Base-by-base conservation (phyloP, 1,140 invertebrate species). In the Drosophila arawakana region DNA sequence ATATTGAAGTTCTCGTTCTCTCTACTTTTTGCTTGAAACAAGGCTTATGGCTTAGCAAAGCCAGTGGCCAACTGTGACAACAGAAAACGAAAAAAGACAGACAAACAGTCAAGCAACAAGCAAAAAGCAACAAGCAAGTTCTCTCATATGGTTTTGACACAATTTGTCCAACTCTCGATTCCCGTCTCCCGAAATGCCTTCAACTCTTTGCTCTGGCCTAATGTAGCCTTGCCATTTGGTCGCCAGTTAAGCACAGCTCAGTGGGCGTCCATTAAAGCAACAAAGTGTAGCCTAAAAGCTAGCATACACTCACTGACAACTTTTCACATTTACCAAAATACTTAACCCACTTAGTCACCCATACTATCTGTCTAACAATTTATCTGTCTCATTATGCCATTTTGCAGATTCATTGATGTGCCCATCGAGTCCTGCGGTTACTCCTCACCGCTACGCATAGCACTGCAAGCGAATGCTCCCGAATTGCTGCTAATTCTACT, bases 371-470 rank as follows among this genome's bases (percentile, higher is more conserved):
- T 47, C 41, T 34, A 80, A 55, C 54, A 47, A 50, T 47, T 58
- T 78, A 46, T 18, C 15, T 59, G 4, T 46, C 21, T 47, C 11
- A 57, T 43, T 57, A 62, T 77, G 49, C 2, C 34, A 25, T 76
- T 71, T 43, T 93, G 86, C 78, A 94, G 95, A 58, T 96, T 97
- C 80, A 95, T 96, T 73, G 96, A 97, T 90, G 94, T 97, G 3
- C 95, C 96, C 10, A 95, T 97, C 91, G 95, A 96, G 85, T 96
- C 95, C 30, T 97, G 96, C 79, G 95, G 95, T 0, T 94, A 94
- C 65, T 93, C 95, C 3, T 94, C 95, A 1, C 95, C 96, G 0
- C 91, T 96, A 2, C 94, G 94, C 77, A 94, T 97, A 1, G 95
- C 95, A 0, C 93, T 96, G 74, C 95, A 97, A 88, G 94, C 96